phyloP scores from a whole-genome alignment of 2,113 vertebrate genomes.

The Manacus vitellinus region DNA sequence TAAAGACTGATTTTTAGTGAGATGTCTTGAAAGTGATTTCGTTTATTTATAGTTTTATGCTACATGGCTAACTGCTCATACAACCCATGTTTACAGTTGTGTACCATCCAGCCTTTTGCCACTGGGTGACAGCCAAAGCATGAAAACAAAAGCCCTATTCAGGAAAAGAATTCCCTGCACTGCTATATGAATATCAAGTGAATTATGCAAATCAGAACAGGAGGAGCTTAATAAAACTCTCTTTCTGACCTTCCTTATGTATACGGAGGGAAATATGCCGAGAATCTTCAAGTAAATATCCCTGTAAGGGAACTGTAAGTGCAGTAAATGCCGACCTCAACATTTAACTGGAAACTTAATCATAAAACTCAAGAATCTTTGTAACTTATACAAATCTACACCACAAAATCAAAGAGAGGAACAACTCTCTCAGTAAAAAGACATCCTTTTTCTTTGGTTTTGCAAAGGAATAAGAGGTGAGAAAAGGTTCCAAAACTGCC shows the following conservation, averaged over 20 bases:
- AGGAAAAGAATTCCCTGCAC: conserved; percentile 53
- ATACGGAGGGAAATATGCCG: conserved; percentile 9
- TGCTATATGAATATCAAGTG: conserved; percentile 67
- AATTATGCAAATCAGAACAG: conserved; percentile 66
- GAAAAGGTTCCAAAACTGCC: not conserved
- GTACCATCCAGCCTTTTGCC: conserved; percentile 71
- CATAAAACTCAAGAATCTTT: not conserved
- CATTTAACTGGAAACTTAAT: conserved; percentile 5
- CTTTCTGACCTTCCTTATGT: conserved; percentile 10
- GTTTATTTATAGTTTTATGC: conserved; percentile 10
- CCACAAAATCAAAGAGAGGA: conserved; percentile 4
- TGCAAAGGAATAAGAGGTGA: not conserved
- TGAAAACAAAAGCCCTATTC: conserved; percentile 68
- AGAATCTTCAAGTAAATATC: conserved; percentile 29
- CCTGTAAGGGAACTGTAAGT: not conserved
- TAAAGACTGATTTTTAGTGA: not conserved
- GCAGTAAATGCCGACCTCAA: not conserved
- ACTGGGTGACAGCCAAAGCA: conserved; percentile 74
- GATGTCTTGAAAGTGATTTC: not conserved
- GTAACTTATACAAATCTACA: not conserved
- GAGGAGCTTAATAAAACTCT: conserved; percentile 53
- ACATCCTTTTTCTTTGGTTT: not conserved
- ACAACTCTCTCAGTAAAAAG: not conserved
- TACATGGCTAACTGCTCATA: conserved; percentile 32
- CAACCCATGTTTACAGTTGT: conserved; percentile 56